Evolutionary conservation across 2,888 invertebrate genomes (phyloP).

Genomic region (Brenthis ino): DNA sequence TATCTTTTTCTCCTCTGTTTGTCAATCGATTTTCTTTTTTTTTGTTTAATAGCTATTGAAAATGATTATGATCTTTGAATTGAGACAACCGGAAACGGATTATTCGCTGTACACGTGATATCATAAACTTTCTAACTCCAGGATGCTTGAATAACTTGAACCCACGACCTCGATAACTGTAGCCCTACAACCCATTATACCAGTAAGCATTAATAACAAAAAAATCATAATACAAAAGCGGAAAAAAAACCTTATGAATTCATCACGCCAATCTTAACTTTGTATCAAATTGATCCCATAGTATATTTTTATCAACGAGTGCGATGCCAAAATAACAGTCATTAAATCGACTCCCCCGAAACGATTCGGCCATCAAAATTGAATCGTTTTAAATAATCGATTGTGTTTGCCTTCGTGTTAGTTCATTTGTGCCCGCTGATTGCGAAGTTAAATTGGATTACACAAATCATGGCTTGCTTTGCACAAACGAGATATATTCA

Average conservation of each 20-base stretch:
- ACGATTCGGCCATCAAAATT: conserved; percentile 37
- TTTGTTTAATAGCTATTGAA: too few species aligned
- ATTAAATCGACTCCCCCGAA: conserved; percentile 34
- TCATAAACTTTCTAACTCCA: too few species aligned
- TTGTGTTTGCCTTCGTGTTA: conserved; percentile 75
- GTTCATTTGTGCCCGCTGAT: conserved; percentile 77
- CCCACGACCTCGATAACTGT: too few species aligned
- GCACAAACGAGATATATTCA: conserved; percentile 15
- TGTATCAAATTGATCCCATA: too few species aligned
- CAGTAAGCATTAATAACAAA: neutral
- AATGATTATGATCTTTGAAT: too few species aligned
- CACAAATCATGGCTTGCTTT: conserved; percentile 60
- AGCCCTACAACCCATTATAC: too few species aligned
- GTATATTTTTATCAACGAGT: conserved; percentile 19
- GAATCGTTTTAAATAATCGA: conserved; percentile 70
- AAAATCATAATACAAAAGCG: neutral
- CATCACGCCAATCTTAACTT: neutral
- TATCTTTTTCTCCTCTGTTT: too few species aligned
- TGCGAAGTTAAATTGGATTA: conserved; percentile 79
- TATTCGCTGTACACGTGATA: too few species aligned
- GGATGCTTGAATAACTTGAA: too few species aligned
- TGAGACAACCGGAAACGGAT: too few species aligned
- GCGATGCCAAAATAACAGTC: conserved; percentile 31
- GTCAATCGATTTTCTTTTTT: too few species aligned
- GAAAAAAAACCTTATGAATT: neutral